Evolutionary conservation across 2,797 vertebrate species (phyloP), one percentile per base, ranked within the genome.

Genomic region (Amblyopsis hoosieri): DNA sequence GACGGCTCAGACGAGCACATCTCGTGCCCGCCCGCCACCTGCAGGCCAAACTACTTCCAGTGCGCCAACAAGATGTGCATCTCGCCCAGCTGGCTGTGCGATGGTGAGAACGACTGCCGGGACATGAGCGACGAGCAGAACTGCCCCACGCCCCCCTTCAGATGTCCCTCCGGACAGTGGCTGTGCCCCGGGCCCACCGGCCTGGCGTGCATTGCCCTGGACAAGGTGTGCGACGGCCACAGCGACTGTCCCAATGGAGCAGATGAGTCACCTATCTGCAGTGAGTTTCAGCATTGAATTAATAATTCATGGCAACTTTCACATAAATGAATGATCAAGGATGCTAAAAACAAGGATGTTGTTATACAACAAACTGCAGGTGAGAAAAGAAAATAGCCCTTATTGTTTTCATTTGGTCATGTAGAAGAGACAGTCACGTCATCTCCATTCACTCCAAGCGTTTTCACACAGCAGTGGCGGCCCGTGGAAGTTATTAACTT

Each of bases 201-300:
- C 74, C 93, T 88, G 74, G 45, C 93, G 72, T 98, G 97, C 88
- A 93, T 98, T 60, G 86, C 92, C 70, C 74, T 95, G 74, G 93
- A 90, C 79, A 92, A 90, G 80, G 89, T 98, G 62, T 98, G 97
- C 80, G 85, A 98, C 54, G 92, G 92, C 59, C 66, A 91, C 77
- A 88, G 87, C 3, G 95, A 98, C 74, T 98, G 97, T 69, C 96
- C 97, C 9, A 92, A 95, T 47, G 96, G 96, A 88, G 95, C 94
- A 7, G 97, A 98, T 37, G 97, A 98, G 81, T 98, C 97, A n/a
- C 96, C 96, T 0, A 60, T 96, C 81, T 98, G 97, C 92, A 98
- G 97, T 98, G 90, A 97, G 97, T 95, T 74, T 45, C 15, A 13
- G 3, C 19, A 72, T 1, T 42, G 0, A 42, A 42, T 42, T 42